A percentile compares a stretch with the other conserved stretches of the same genome.
Conservation (phyloP, 1,140 invertebrate genomes). For the Drosophila kepulauana region DNA sequence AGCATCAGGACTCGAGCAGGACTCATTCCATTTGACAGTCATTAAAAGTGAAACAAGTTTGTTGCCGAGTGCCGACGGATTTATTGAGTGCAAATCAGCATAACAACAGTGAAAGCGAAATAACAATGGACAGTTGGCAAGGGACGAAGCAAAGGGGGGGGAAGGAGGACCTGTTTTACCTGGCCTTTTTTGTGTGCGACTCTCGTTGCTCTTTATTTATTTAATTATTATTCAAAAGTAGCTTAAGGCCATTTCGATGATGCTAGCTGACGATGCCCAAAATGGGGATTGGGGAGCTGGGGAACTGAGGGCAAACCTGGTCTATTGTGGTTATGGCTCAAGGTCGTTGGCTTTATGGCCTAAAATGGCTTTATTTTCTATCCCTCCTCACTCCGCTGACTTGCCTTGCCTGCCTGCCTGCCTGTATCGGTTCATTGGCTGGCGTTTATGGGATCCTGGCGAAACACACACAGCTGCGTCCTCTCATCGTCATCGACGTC, state of each 20-base stretch:
- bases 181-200: slow-evolving; percentile 15
- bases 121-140: slow-evolving; percentile 32
- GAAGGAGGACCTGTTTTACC: neutral
- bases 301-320: neutral
- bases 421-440: slow-evolving; percentile 58
- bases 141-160: neutral
- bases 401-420: no score
- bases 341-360: slow-evolving; percentile 65
- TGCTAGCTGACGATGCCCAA: neutral
- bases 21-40: slow-evolving; percentile 19
- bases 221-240: slow-evolving; percentile 78
- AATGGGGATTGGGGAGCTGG: neutral
- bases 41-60: slow-evolving; percentile 56
- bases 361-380: slow-evolving; percentile 23
- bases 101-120: slow-evolving; percentile 24
- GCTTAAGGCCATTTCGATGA: slow-evolving; percentile 21
- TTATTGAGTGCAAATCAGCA: slow-evolving; percentile 77
- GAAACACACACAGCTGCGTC: slow-evolving; percentile 45
- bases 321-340: slow-evolving; percentile 19
- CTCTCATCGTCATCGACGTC: slow-evolving; percentile 3
- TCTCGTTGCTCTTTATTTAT: slow-evolving; percentile 67
- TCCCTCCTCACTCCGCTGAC: neutral
- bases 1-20: neutral
- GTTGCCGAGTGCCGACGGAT: slow-evolving; percentile 61
- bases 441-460: slow-evolving; percentile 27